Conservation (phyloP, 2,888 invertebrate species). For the Ochropleura plecta region DNA sequence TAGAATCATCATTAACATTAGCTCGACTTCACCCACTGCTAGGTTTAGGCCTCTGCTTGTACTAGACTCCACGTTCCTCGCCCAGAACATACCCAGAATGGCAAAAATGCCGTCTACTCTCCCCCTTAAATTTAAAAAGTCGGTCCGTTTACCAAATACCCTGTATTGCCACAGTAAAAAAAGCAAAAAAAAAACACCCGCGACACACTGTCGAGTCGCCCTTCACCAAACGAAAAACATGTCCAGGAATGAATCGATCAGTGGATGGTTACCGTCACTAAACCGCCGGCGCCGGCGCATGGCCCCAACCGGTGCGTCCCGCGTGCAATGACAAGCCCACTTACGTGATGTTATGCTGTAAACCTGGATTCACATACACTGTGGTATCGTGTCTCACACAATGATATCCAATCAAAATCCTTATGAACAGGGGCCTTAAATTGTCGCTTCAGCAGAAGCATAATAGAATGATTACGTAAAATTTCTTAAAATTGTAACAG, state of each 20-base stretch:
- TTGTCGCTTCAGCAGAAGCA: no score
- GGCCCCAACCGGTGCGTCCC: conserved; percentile 76
- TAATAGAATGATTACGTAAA: no score
- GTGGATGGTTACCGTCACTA: conserved; percentile 78
- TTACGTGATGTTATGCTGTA: conserved; percentile 63
- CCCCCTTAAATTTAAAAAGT: background rate
- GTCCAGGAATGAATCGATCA: conserved; percentile 62
- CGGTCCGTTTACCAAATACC: background rate
- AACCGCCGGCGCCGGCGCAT: conserved; percentile 73
- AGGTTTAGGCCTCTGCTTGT: no score
- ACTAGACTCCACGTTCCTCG: no score
- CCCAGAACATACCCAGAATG: no score
- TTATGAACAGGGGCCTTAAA: background rate
- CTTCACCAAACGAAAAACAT: conserved; percentile 51
- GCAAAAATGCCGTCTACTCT: background rate
- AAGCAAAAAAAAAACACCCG: background rate
- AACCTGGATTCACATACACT: background rate
- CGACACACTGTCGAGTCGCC: conserved; percentile 9
- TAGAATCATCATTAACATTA: no score
- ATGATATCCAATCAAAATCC: background rate
- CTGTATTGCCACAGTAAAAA: conserved; percentile 5
- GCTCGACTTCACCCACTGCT: no score
- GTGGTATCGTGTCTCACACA: background rate
- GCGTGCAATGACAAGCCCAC: conserved; percentile 80
- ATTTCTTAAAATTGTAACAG: no score